Percentiles rank a stretch among this genome's conserved stretches.
phyloP scores from a whole-genome alignment of 2,797 vertebrate genomes.

The Brotula barbata region DNA sequence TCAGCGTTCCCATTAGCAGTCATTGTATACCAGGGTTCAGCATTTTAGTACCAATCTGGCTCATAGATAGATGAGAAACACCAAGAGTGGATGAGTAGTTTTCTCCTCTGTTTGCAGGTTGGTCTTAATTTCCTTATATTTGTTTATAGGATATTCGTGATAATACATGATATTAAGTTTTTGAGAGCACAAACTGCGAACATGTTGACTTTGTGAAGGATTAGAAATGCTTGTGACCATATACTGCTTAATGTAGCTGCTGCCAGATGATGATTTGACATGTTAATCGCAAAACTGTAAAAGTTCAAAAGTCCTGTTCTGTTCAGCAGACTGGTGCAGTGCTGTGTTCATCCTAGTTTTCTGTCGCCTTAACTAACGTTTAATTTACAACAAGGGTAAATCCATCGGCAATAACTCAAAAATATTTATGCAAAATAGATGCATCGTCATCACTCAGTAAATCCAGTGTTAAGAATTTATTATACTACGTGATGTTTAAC shows the following conservation, averaged over 20 bases:
- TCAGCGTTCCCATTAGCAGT: not conserved
- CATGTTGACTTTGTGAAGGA: not conserved
- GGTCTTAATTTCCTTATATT: slow-evolving; percentile 28
- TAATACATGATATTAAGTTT: not conserved
- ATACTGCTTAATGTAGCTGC: no score
- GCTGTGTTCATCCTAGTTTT: slow-evolving; percentile 39
- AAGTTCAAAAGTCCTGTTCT: no score
- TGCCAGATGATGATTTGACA: not conserved
- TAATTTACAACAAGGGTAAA: not conserved
- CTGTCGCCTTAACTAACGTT: not conserved
- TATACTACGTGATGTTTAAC: no score
- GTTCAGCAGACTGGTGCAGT: slow-evolving; percentile 43
- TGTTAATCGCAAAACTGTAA: no score
- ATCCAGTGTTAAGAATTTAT: no score
- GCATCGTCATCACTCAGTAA: no score
- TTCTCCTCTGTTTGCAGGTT: slow-evolving; percentile 58
- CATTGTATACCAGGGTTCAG: slow-evolving; percentile 17
- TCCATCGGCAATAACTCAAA: not conserved
- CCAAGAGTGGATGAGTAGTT: slow-evolving; percentile 48
- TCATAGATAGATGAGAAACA: slow-evolving; percentile 33
- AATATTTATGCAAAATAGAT: not conserved
- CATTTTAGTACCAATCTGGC: slow-evolving; percentile 24
- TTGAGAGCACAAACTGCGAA: not conserved
- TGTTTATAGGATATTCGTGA: not conserved
- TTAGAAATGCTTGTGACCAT: not conserved